Base-by-base conservation (phyloP, 2,113 vertebrate species). In the Shinisaurus crocodilurus region DNA sequence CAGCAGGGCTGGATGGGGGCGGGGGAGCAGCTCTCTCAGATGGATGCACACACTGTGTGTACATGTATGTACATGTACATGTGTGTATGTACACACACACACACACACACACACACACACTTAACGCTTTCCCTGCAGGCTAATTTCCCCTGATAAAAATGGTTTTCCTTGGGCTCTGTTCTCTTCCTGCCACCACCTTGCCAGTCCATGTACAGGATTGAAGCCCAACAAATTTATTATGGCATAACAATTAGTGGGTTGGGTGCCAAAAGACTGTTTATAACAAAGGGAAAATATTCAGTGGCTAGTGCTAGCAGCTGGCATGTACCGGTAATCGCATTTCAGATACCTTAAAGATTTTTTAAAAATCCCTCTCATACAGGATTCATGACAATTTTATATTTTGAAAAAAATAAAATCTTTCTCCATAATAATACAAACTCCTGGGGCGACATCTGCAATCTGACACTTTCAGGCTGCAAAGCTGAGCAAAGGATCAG, bases 401-500 rank as follows among this genome's bases (percentile, higher is more conserved):
- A 54, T 37, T 37, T 85, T 60, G 7, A 83, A 29, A 43, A 48
- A 84, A 29, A 67, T 20, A 43, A 23, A 80, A 80, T 40, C 54
- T 8, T 29, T 81, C 60, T 45, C 74, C n/a, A 16, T 32, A 50
- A 50, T 77, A 65, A 79, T 84, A 34, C 40, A 90, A n/a, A 60
- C n/a, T 80, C 75, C 48, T 57, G 45, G 29, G 40, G 13, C 48
- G 63, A 27, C 37, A 50, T 40, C 43, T 65, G 69, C 85, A 82
- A 23, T 75, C 45, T 86, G 76, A 90, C 27, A 69, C 10, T 65
- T 63, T 12, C 43, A 82, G 25, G 23, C 34, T 67, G 63, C 43
- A 75, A 82, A 75, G 40, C 18, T 81, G 48, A 90, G 77, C 85
- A 65, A 75, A 82, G 74, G 57, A 90, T 48, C 57, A 63, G 57